Conservation (phyloP, 92 coral and sea anemone genomes). For the Pocillopora meandrina region DNA sequence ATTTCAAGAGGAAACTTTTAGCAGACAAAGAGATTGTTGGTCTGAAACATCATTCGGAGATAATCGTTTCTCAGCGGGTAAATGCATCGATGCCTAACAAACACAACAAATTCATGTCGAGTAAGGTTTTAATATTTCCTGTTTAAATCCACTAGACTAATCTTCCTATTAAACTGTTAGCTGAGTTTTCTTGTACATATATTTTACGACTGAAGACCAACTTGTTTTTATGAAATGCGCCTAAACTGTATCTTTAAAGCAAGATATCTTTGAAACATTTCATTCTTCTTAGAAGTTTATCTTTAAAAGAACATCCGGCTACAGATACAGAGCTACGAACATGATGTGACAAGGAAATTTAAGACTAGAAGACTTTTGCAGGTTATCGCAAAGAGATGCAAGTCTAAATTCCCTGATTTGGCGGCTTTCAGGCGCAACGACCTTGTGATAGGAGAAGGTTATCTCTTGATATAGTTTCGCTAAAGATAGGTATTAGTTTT, state of each 20-base stretch:
- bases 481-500: conserved; percentile 29
- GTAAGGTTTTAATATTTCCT: no score
- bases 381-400: conserved; percentile 18
- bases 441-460: conserved; percentile 29
- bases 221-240: background rate
- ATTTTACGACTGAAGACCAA: background rate
- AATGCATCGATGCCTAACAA: no score
- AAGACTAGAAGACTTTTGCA: conserved; percentile 1
- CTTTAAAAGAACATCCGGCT: background rate
- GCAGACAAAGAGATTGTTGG: no score
- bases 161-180: no score
- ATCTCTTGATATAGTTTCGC: conserved; percentile 14
- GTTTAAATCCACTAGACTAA: no score
- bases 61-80: no score
- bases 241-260: background rate
- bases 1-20: no score
- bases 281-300: background rate
- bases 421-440: conserved; percentile 23
- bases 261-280: background rate
- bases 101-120: no score
- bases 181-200: no score
- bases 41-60: no score
- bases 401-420: background rate
- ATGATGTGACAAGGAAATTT: background rate
- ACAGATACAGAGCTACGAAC: conserved; percentile 2